phyloP scores from a whole-genome alignment of 2,888 invertebrate genomes.

The Tinea pellionella region DNA sequence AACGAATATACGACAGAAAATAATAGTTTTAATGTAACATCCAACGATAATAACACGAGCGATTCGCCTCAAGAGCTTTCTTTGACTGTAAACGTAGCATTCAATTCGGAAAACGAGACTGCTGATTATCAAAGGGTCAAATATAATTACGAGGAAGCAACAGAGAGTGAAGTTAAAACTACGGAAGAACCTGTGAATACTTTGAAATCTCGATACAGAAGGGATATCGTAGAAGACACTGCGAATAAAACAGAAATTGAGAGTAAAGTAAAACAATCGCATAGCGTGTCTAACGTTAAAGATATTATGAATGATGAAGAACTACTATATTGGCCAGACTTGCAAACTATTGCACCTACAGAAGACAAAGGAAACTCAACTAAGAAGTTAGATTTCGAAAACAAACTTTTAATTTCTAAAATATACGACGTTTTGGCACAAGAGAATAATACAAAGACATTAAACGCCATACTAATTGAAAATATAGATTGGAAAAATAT shows the following conservation, averaged over 20 bases:
- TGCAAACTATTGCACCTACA: conserved; percentile 17
- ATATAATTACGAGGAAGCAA: neutral
- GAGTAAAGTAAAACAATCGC: neutral
- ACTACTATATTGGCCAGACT: conserved; percentile 46
- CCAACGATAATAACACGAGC: neutral
- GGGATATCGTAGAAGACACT: neutral
- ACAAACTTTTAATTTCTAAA: conserved; percentile 24
- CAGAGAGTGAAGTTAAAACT: neutral
- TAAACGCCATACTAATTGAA: conserved; percentile 53
- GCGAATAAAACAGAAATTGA: neutral
- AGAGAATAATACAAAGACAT: conserved; percentile 35
- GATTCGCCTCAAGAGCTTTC: conserved; percentile 16
- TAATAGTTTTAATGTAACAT: neutral
- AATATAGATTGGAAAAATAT: conserved; percentile 54
- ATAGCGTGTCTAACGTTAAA: neutral
- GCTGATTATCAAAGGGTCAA: conserved; percentile 12
- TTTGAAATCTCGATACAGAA: neutral
- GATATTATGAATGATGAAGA: conserved; percentile 21
- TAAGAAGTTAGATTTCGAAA: conserved; percentile 43
- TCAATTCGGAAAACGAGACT: conserved; percentile 25
- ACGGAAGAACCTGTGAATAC: neutral
- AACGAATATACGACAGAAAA: neutral
- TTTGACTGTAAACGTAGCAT: conserved; percentile 37
- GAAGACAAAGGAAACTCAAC: conserved; percentile 37
- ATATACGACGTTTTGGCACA: conserved; percentile 38